Evolutionary conservation across 2,888 invertebrate genomes (phyloP).

Genomic region (Luperina testacea): DNA sequence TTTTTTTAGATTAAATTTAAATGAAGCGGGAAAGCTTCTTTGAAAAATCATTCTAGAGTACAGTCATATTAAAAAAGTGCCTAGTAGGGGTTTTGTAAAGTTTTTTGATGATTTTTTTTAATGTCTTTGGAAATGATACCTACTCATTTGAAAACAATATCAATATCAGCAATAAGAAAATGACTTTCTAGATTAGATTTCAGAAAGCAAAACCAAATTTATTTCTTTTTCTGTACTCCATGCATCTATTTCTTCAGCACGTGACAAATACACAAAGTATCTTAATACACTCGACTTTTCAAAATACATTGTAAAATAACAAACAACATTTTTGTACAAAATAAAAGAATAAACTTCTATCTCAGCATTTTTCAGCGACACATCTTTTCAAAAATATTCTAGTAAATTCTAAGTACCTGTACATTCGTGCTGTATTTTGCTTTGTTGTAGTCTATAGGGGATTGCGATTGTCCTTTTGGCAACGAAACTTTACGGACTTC

Average conservation of each 20-base stretch:
- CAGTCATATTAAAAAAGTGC: neutral
- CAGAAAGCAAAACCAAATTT: neutral
- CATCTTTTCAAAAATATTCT: constrained; percentile 38
- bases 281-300: constrained; percentile 2
- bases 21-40: neutral
- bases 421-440: constrained; percentile 26
- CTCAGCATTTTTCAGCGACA: constrained; percentile 45
- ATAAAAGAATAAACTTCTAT: constrained; percentile 37
- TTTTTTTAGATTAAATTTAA: neutral
- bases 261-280: constrained; percentile 26
- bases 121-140: neutral
- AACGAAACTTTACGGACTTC: constrained; percentile 30
- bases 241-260: constrained; percentile 19
- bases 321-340: constrained; percentile 20
- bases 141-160: neutral
- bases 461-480: constrained; percentile 42
- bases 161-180: neutral
- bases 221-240: neutral
- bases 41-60: neutral
- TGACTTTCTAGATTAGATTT: neutral
- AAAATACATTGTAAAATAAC: constrained; percentile 29
- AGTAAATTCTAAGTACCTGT: constrained; percentile 28
- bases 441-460: constrained; percentile 34
- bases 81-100: neutral
- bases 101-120: neutral